Evolutionary conservation across 1,140 invertebrate species (phyloP), one percentile per base, ranked within the genome.

Genomic region (Bombus ignitus): DNA sequence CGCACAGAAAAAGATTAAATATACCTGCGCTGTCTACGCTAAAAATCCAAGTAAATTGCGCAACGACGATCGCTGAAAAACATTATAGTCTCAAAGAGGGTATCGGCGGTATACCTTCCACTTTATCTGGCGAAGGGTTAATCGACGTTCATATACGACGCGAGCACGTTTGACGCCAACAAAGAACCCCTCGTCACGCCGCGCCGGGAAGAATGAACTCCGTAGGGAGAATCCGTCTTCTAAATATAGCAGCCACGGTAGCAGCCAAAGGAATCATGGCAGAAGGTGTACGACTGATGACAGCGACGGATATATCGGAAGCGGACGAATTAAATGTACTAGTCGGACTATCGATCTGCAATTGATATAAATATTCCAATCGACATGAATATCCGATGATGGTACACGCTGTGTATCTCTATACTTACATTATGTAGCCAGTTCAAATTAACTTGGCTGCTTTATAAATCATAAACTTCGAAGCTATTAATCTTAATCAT

Each of bases 111-210:
- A 53, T 53, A 74, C n/a, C 73, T 75, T 75, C 32, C 47, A 75
- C 47, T 75, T 75, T 75, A 75, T 35, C 47, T 25, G 73, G 18
- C 25, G 73, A 75, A 37, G 47, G 73, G 73, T 75, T 75, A 75
- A 75, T 75, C 73, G 47, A 75, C 44, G 47, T 53, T 47, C 73
- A 37, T 75, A 74, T 35, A 53, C 18, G 47, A 75, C 47, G 73
- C 32, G 73, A 74, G 44, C 73, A 74, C 47, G 73, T 74, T 74
- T 74, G 73, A 74, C 73, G 73, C 73, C 73, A 74, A 74, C 73
- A 74, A 74, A 74, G 73, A 74, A 13, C 32, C 73, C 44, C 44
- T 74, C 32, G 73, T 10, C 28, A 53, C 18, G 32, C n/a, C n/a
- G n/a, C 28, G 25, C 12, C 59, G 59, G 22, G 73, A 75, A 57